Evolutionary conservation across 37 sponge, comb jelly and placozoan genomes (phyloP), one percentile per base, ranked within the genome.

Genomic region (Bolinopsis microptera): DNA sequence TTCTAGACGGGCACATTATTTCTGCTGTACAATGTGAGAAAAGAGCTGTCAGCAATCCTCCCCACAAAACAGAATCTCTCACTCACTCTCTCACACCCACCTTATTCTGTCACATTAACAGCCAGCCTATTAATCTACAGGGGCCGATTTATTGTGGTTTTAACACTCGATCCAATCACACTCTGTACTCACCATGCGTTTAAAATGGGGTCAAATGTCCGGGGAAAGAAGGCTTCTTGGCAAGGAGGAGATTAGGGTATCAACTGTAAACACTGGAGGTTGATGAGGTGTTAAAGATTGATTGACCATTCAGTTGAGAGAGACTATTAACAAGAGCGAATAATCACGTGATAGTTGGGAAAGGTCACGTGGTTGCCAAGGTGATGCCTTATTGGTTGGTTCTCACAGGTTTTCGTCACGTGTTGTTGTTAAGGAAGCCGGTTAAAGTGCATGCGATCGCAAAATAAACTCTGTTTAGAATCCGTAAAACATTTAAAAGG

Each of bases 401-500:
- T 61, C 18, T 9, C 18, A 18, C 9, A 9, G 68, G 18, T 61
- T 9, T 26, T n/a, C 28, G 26, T 3, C 21, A 22, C 3, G 28
- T 70, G 28, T 70, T 26, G 21, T 28, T 70, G 74, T 70, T 22
- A 70, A 70, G 2, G 25, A 70, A 70, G 30, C 74, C 74, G 1
- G 26, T 70, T 8, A 70, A 70, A 70, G 74, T 70, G 74, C 74
- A 70, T 70, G 74, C 30, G 25, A 28, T 22, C 2, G 74, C 30
- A 28, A 70, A n/a, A 28, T 70, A 70, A 70, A 70, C 74, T n/a
- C 74, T 70, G 74, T 70, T 70, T 70, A 24, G 74, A 70, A 70
- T n/a, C 74, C 74, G 28, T 70, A 70, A 26, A 70, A 70, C 30
- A 22, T 24, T n/a, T 26, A 70, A 70, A 70, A 8, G 74, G 5